Evolutionary conservation across 1,140 invertebrate species (phyloP).

Genomic region (Drosophila punjabiensis): DNA sequence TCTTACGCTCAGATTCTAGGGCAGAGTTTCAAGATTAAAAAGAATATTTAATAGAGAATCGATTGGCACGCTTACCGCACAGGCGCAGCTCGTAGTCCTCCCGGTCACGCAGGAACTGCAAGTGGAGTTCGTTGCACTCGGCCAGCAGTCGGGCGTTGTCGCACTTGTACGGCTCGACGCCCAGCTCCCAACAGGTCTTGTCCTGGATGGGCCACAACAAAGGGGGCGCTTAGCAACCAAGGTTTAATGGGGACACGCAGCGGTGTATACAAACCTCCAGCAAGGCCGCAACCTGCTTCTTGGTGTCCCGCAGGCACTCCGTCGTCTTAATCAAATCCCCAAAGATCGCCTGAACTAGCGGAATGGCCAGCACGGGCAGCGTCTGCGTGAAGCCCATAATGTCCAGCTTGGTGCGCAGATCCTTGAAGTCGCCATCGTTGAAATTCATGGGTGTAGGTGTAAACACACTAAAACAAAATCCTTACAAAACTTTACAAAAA

Average conservation of each 20-base stretch:
- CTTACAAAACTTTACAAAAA: slow-evolving; percentile 13
- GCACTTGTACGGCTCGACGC: slow-evolving; percentile 88
- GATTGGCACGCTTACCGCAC: slow-evolving; percentile 58
- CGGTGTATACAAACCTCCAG: slow-evolving; percentile 67
- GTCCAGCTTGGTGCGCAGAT: slow-evolving; percentile 80
- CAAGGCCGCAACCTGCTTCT: slow-evolving; percentile 68
- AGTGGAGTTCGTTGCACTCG: slow-evolving; percentile 90
- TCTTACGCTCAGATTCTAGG: slow-evolving; percentile 58
- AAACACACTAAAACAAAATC: not conserved
- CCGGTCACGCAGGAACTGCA: slow-evolving; percentile 88
- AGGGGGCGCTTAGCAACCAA: slow-evolving; percentile 47
- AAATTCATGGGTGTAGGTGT: slow-evolving; percentile 46
- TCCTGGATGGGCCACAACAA: slow-evolving; percentile 85
- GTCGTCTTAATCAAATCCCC: slow-evolving; percentile 91
- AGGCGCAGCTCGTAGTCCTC: slow-evolving; percentile 85
- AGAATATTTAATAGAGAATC: not conserved
- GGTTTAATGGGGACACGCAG: not conserved
- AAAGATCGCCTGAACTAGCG: slow-evolving; percentile 89
- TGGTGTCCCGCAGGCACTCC: slow-evolving; percentile 89
- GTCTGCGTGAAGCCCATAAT: slow-evolving; percentile 80
- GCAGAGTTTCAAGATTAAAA: not conserved
- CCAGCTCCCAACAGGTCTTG: slow-evolving; percentile 86
- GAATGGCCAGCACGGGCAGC: slow-evolving; percentile 85
- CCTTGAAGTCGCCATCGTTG: slow-evolving; percentile 76
- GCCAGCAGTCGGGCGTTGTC: slow-evolving; percentile 88